phyloP scores from a whole-genome alignment of 2,113 vertebrate genomes.

The Eira barbara region DNA sequence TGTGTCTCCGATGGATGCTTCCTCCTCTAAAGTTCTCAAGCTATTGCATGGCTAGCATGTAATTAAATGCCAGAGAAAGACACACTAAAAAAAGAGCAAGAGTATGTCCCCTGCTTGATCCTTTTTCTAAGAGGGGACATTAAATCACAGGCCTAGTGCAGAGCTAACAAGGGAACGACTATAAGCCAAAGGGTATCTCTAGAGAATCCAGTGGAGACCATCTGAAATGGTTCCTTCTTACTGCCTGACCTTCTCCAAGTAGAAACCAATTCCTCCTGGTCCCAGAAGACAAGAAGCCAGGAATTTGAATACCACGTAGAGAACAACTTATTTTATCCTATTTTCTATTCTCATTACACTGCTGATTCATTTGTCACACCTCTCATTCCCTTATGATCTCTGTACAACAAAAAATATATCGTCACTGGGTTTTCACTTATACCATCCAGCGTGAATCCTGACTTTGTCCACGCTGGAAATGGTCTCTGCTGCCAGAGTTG shows the following conservation, averaged over 20 bases:
- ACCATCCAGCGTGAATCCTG: neutral
- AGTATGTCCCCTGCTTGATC: neutral
- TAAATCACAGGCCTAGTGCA: neutral
- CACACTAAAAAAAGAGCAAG: neutral
- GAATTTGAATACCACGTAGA: neutral
- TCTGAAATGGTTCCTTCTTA: neutral
- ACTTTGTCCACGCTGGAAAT: neutral
- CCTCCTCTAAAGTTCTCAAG: neutral
- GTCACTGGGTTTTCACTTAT: constrained; percentile 52
- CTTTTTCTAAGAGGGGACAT: neutral
- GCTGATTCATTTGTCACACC: constrained; percentile 58
- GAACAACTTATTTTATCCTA: constrained; percentile 27
- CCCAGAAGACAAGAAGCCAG: neutral
- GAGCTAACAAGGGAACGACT: neutral
- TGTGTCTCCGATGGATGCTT: neutral
- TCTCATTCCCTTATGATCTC: constrained; percentile 43
- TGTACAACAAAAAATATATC: constrained; percentile 10
- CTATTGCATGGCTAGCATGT: fast-evolving
- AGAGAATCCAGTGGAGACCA: neutral
- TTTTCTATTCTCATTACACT: constrained; percentile 56
- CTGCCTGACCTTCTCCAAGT: neutral
- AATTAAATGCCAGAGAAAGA: neutral
- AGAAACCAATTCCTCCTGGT: neutral
- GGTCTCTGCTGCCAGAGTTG: neutral
- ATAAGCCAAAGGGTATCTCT: neutral